A percentile compares a stretch with the other conserved stretches of the same genome.
phyloP scores from a whole-genome alignment of 2,113 vertebrate species.

The Aspiorhynchus laticeps region DNA sequence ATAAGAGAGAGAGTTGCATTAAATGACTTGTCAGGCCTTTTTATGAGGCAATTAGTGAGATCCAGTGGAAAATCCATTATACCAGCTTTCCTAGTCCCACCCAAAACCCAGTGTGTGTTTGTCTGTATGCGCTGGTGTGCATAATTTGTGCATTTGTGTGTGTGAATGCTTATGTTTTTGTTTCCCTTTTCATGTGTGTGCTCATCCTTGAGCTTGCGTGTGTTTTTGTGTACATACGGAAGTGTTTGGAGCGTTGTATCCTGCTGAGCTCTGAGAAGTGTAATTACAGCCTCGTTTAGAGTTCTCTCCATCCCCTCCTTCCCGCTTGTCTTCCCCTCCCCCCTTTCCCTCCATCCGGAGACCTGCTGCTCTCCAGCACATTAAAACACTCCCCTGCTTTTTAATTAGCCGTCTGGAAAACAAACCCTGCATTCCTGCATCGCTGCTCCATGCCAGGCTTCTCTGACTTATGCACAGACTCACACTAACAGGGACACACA shows the following conservation, averaged over 20 bases:
- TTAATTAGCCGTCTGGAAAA: conserved; percentile 79
- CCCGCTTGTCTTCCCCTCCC: conserved; percentile 42
- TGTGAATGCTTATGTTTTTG: conserved; percentile 35
- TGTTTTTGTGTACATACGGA: conserved; percentile 54
- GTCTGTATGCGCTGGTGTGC: conserved; percentile 15
- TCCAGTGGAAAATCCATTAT: conserved; percentile 55
- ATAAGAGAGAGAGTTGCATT: not conserved
- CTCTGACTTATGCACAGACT: conserved; percentile 28
- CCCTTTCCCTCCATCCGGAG: conserved; percentile 74
- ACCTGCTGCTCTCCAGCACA: conserved; percentile 76
- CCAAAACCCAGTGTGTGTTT: conserved; percentile 4
- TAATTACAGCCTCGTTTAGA: conserved; percentile 75
- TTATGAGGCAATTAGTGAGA: conserved; percentile 50
- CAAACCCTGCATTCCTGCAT: conserved; percentile 75
- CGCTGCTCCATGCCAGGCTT: conserved; percentile 51
- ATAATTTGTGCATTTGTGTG: conserved; percentile 28
- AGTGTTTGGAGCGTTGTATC: conserved; percentile 60
- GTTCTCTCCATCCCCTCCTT: conserved; percentile 51
- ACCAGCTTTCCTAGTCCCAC: conserved; percentile 25
- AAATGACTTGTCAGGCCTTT: conserved; percentile 41
- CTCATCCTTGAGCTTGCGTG: not conserved
- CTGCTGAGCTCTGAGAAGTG: conserved; percentile 64
- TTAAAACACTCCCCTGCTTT: conserved; percentile 74
- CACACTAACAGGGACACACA: conserved; percentile 46
- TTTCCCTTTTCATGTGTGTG: not conserved